Base-by-base conservation (phyloP, 1,140 invertebrate genomes). In the Macrobrachium rosenbergii region DNA sequence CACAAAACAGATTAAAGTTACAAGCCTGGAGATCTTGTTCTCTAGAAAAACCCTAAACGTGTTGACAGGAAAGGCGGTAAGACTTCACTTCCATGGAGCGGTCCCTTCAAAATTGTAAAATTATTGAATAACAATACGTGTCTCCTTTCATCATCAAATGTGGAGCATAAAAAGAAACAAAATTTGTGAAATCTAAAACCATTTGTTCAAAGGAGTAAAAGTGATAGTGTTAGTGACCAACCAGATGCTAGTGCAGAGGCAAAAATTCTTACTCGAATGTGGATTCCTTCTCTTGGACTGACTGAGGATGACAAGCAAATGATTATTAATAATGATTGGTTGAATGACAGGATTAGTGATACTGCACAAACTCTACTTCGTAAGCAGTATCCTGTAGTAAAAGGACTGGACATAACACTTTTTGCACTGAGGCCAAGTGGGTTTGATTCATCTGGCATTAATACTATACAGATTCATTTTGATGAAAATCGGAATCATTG, bases 11-110 rank as follows among this genome's bases (percentile, higher is more conserved):
- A 69, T 83, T 83, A 83, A 5, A 73, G 52, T 75, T 83, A 73
- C 69, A 83, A 83, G 28, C 82, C 45, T 83, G 82, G 82, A 75
- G 37, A 83, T 83, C 67, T 83, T 83, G 69, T 83, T 3, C 82
- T 83, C 58, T 75, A 75, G 45, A 43, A 75, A 83, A 83, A 83
- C 28, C 82, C 58, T 43, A 83, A 83, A 83, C 67, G 43, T 73
- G 63, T 23, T 43, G 82, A 83, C 82, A 83, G 82, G 82, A 83
- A 83, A 75, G 64, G 59, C 28, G 79, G 62, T 81, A 81, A 81
- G 28, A 11, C 59, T 63, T 81, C 62, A 63, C 79, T 81, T 73
- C 82, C 82, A 73, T 83, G 82, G 43, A 83, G 69, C 19, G 6
- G 69, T 83, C 82, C 63, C 82, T 52, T 83, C 82, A 83, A 73